Evolutionary conservation across 2,888 invertebrate genomes (phyloP), one percentile per base, ranked within the genome.

Genomic region (Pachliopta kotzebuea): DNA sequence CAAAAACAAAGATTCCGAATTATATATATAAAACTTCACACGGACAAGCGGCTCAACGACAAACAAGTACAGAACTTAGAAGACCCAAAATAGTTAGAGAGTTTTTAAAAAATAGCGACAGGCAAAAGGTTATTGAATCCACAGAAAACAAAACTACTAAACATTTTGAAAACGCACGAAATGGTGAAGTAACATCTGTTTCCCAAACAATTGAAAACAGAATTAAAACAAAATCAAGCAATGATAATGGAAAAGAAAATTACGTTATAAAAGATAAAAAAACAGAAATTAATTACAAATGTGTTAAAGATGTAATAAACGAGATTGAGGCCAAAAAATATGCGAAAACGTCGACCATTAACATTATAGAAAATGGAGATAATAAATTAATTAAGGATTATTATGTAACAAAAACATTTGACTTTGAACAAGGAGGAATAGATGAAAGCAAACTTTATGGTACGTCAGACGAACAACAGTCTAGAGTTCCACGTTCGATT

Each of bases 101-200:
- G 59, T n/a, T 65, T 45, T 56, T 50, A 17, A 65, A 65, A 24
- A 55, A 66, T 54, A 62, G 62, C 26, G 65, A 58, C 17, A 65
- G 68, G 58, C 62, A 53, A 9, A 54, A 20, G 62, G 29, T 6
- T 66, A 23, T 29, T 67, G 58, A 62, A 65, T 68, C 37, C 4
- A 45, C 3, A 24, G 56, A 31, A 17, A 37, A 17, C 17, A 55
- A 4, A 8, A n/a, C 7, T 7, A 17, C 17, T 17, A 24, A 11
- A 49, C 20, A 23, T 24, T 23, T 42, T 37, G 45, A 54, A 37
- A 0, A n/a, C 6, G 18, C 18, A 6, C 2, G 18, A 45, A 45
- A 45, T n/a, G 18, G 45, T n/a, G n/a, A 54, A 45, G 50, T 29
- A 26, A 52, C n/a, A 24, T 20, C 49, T 24, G n/a, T 26, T 4